A percentile compares a stretch with the other conserved stretches of the same genome.
Conservation (phyloP, 2,797 vertebrate genomes). For the Sebastes diploproa region DNA sequence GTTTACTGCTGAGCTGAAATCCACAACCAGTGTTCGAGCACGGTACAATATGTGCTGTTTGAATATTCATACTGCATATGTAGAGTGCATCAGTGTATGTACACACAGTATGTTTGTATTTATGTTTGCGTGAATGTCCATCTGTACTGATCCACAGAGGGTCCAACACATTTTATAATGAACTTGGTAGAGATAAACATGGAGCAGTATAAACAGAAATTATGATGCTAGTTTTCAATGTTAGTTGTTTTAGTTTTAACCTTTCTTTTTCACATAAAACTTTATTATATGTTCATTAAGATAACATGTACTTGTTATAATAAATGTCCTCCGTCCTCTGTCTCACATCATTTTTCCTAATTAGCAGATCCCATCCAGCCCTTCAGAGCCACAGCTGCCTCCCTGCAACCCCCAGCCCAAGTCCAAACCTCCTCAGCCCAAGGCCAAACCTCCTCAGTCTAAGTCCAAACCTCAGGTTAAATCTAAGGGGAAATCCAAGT, state of each 20-base stretch:
- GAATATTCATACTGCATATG: background rate
- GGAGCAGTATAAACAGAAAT: background rate
- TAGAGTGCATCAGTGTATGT: background rate
- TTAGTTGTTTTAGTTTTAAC: background rate
- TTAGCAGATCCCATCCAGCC: slow-evolving; percentile 28
- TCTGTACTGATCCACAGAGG: background rate
- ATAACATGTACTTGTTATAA: background rate
- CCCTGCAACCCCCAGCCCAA: slow-evolving; percentile 46
- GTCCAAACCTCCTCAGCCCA: slow-evolving; percentile 47
- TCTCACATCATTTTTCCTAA: background rate
- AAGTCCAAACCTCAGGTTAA: slow-evolving; percentile 56
- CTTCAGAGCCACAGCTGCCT: slow-evolving; percentile 31
- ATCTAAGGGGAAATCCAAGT: slow-evolving; percentile 54
- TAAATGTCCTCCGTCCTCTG: slow-evolving; percentile 2
- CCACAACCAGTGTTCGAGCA: background rate
- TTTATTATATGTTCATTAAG: background rate
- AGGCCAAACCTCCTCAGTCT: slow-evolving; percentile 44
- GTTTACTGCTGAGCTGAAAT: background rate
- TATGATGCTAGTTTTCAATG: background rate
- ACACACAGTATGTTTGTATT: background rate
- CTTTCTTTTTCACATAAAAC: background rate
- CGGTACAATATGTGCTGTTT: background rate
- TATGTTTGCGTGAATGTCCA: background rate
- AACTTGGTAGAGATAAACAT: background rate
- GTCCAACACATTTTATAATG: background rate